Base-by-base conservation (phyloP, 2,888 invertebrate species). In the Diarsia mendica region DNA sequence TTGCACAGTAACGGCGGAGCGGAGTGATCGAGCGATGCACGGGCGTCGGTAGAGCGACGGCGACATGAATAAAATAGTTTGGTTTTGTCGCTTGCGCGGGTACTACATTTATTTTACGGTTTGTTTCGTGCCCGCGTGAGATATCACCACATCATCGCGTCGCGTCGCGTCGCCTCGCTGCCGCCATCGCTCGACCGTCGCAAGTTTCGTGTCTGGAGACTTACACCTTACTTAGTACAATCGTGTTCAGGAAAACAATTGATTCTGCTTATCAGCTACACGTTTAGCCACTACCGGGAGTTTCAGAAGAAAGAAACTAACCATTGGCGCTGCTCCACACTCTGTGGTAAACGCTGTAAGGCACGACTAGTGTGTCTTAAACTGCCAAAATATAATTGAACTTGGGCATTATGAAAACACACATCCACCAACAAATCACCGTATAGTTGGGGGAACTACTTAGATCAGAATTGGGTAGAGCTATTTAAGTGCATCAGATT, bases 281-380 rank as follows among this genome's bases (percentile, higher is more conserved):
- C 82, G 3, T 82, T 79, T n/a, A 13, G 67, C 28, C 60, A 60
- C 11, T 0, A 0, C 0, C 20, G 69, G 1, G 1, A 51, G 1
- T 75, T n/a, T n/a, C 6, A 5, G 3, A 74, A 51, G 63, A 82
- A 82, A 67, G 67, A 75, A 9, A 82, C 77, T 0, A 51, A 58
- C 28, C 70, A 72, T 33, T 83, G 83, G 83, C 67, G 73, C 0
- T 83, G 83, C 70, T 83, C 83, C 0, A 69, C 83, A 5, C 77
- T 77, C 63, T n/a, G 28, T 3, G 58, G 67, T 33, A 80, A 71
- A 64, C 64, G 80, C 10, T 83, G 83, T 15, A 83, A 33, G 10
- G 83, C 72, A 33, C 79, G 71, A 48, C 18, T 82, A 0, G 66
- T 82, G 18, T 2, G n/a, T n/a, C n/a, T n/a, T 72, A 0, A 71